Evolutionary conservation across 2,888 invertebrate species (phyloP).

Genomic region (Dusona sp.): DNA sequence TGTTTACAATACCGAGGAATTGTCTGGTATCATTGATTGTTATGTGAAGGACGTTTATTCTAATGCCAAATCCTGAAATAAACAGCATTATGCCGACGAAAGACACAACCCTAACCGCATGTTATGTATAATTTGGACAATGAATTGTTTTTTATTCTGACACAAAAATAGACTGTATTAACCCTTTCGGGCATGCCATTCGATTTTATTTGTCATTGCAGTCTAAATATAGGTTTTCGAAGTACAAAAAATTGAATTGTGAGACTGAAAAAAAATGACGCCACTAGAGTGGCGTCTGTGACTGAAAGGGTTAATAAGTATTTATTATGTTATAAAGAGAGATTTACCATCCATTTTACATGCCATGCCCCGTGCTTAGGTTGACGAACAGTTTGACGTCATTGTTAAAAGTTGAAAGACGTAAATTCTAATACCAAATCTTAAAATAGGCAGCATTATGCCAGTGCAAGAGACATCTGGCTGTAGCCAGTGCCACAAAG

Average conservation of each 20-base stretch:
- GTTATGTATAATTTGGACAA: too few relatives aligned
- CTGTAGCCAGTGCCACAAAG: constrained; percentile 73
- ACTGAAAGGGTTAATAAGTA: too few relatives aligned
- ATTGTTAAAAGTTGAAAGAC: neutral
- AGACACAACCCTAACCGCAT: constrained; percentile 50
- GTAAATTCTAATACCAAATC: constrained; percentile 26
- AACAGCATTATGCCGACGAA: constrained; percentile 7
- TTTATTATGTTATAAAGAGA: neutral
- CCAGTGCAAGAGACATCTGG: constrained; percentile 68
- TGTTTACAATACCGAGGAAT: neutral
- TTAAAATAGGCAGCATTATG: neutral
- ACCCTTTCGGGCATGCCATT: too few relatives aligned
- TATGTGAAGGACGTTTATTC: constrained; percentile 18
- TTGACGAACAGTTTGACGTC: neutral
- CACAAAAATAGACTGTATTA: neutral
- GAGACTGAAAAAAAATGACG: too few relatives aligned
- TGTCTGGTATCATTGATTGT: neutral
- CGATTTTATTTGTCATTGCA: too few relatives aligned
- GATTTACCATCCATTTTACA: neutral
- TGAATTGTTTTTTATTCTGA: neutral
- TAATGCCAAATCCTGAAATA: constrained; percentile 11
- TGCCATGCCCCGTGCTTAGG: too few relatives aligned
- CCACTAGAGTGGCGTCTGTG: too few relatives aligned
- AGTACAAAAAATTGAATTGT: too few relatives aligned
- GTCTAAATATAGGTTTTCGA: too few relatives aligned